Percentiles rank a stretch among this genome's conserved stretches.
Evolutionary conservation across 1,140 invertebrate species (phyloP).

Genomic region (Kradibia gibbosae): DNA sequence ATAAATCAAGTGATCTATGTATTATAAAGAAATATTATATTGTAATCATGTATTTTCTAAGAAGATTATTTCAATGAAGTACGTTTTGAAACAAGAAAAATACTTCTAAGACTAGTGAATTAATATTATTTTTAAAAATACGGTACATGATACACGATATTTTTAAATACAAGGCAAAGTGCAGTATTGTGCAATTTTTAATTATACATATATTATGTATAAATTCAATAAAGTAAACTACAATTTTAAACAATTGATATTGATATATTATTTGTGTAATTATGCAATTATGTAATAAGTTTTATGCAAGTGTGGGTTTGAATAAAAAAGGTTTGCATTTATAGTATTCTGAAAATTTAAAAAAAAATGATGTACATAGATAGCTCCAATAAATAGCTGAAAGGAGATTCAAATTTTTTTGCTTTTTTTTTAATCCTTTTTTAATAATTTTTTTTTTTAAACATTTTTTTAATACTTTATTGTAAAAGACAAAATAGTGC

Average conservation of each 20-base stretch:
- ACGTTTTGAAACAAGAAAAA: conserved; percentile 7
- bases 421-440: conserved; percentile 17
- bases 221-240: conserved; percentile 17
- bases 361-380: conserved; percentile 41
- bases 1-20: neutral
- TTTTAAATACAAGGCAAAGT: conserved; percentile 25
- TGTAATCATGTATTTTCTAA: conserved; percentile 21
- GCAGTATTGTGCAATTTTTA: conserved; percentile 38
- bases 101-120: conserved; percentile 6
- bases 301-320: conserved; percentile 37
- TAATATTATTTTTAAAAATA: conserved; percentile 35
- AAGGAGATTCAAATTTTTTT: conserved; percentile 15
- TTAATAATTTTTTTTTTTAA: neutral
- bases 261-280: conserved; percentile 34
- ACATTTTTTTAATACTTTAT: neutral
- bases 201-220: conserved; percentile 46
- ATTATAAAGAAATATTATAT: neutral
- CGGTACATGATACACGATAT: conserved; percentile 29
- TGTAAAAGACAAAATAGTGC: neutral
- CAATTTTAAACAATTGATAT: conserved; percentile 20
- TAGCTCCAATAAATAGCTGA: conserved; percentile 37
- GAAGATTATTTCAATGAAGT: conserved; percentile 16
- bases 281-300: conserved; percentile 28
- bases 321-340: conserved; percentile 37
- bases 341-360: conserved; percentile 18